Percentiles rank a stretch among this genome's conserved stretches.
Conservation (phyloP, 2,888 invertebrate genomes). For the Acleris laterana region DNA sequence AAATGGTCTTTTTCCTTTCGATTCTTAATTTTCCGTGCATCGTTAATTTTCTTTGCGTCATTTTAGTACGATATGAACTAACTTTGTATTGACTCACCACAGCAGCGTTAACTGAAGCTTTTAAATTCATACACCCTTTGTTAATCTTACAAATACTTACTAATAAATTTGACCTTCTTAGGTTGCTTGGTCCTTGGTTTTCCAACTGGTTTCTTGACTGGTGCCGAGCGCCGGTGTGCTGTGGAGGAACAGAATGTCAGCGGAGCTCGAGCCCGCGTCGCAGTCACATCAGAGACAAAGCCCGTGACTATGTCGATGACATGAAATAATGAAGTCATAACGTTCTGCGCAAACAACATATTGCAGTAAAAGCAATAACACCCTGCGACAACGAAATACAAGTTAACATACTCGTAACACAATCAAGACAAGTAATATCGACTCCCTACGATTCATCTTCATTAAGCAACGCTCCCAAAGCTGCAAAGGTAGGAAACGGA, state of each 20-base stretch:
- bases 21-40: no score
- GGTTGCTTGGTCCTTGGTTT: slow-evolving; percentile 94
- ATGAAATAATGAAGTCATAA: slow-evolving; percentile 1
- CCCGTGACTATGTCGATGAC: slow-evolving; percentile 8
- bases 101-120: no score
- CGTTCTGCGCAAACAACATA: slow-evolving; percentile 13
- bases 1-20: no score
- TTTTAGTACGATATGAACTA: no score
- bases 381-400: slow-evolving; percentile 5
- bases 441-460: slow-evolving; percentile 20
- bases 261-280: slow-evolving; percentile 38
- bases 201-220: slow-evolving; percentile 91
- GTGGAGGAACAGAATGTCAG: slow-evolving; percentile 53
- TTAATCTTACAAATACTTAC: slow-evolving; percentile 86
- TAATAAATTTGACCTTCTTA: slow-evolving; percentile 95
- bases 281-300: slow-evolving; percentile 27
- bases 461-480: slow-evolving; percentile 15
- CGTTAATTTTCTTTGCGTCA: no score
- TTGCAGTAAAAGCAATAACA: not conserved
- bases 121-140: not conserved
- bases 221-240: slow-evolving; percentile 85
- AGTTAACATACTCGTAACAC: not conserved
- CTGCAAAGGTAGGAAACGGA: slow-evolving; percentile 3
- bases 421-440: not conserved
- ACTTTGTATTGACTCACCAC: no score